Conservation (phyloP, 2,113 vertebrate genomes). For the Cricetomys ansorgei region DNA sequence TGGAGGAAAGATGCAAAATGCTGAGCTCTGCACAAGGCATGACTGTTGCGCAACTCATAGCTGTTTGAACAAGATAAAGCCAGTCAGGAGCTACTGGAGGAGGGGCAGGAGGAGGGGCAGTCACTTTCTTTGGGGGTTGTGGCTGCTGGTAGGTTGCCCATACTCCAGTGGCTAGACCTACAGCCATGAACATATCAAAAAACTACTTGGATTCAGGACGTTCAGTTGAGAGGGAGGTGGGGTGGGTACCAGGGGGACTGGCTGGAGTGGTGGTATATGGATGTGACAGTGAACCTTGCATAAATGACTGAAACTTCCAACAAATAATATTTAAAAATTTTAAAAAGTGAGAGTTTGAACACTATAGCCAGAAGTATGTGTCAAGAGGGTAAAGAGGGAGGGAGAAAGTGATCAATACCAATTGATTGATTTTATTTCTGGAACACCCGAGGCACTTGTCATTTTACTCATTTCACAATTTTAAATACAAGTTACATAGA, state of each 20-base stretch:
- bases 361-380: background rate
- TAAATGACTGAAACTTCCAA: background rate
- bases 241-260: background rate
- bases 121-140: background rate
- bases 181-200: background rate
- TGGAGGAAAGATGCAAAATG: background rate
- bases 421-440: background rate
- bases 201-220: no score
- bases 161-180: background rate
- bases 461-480: slow-evolving; percentile 19
- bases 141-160: background rate
- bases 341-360: background rate
- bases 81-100: background rate
- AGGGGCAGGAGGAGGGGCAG: background rate
- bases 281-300: background rate
- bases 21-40: background rate
- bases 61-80: no score
- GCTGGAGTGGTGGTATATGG: background rate
- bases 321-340: background rate
- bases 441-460: background rate
- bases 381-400: background rate
- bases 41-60: background rate
- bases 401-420: background rate
- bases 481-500: background rate
- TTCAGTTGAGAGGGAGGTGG: background rate